Conservation (phyloP, 2,888 invertebrate species). For the Stenichneumon culpator region DNA sequence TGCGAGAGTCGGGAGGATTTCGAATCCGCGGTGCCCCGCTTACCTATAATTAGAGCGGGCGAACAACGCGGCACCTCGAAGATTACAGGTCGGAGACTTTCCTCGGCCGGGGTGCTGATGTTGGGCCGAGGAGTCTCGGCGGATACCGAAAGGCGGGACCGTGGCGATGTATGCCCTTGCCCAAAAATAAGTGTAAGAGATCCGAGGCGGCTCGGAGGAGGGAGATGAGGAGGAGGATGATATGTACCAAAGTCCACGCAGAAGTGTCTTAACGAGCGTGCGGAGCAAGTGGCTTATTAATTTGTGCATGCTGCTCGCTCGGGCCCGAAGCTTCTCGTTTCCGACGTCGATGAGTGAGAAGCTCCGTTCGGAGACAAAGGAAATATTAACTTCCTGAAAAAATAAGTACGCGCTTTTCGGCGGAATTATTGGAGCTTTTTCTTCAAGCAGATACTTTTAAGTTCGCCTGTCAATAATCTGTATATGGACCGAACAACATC, state of each 20-base stretch:
- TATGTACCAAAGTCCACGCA: background rate
- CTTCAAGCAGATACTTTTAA: background rate
- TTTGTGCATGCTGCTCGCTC: constrained; percentile 8
- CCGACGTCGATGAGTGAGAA: constrained; percentile 3
- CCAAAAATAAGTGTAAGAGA: constrained; percentile 28
- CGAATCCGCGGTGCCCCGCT: constrained; percentile 64
- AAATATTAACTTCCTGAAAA: background rate
- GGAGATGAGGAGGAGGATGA: background rate
- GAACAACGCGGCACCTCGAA: constrained; percentile 60
- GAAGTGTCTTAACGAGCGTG: constrained; percentile 52
- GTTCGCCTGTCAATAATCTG: background rate
- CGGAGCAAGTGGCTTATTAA: constrained; percentile 40
- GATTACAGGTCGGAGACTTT: constrained; percentile 71
- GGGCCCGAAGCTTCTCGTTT: background rate
- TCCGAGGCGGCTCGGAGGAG: background rate
- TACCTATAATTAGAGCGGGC: constrained; percentile 83
- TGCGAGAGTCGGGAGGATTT: constrained; percentile 45
- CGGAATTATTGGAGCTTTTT: background rate
- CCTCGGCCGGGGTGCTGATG: constrained; percentile 11
- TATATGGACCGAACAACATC: no score
- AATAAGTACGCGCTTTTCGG: background rate
- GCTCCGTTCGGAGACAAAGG: background rate
- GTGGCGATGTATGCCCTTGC: constrained; percentile 3
- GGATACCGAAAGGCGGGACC: constrained; percentile 7
- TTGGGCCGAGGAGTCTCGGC: background rate